Percentiles rank a stretch among this genome's conserved stretches.
phyloP scores from a whole-genome alignment of 92 coral and sea anemone species.

The Porites evermanni region DNA sequence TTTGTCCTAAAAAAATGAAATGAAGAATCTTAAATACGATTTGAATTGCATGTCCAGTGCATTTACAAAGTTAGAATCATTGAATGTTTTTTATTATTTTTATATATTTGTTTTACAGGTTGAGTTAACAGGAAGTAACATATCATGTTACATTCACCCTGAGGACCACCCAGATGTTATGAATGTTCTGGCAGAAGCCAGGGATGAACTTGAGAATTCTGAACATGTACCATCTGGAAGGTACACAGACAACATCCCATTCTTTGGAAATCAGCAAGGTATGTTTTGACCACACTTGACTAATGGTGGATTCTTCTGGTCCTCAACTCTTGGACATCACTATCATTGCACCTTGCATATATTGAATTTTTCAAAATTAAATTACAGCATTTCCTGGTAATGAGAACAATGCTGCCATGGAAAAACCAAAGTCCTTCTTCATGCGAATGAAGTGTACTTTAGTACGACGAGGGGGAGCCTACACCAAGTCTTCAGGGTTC shows the following conservation, averaged over 20 bases:
- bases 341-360: no score
- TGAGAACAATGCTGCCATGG: neutral
- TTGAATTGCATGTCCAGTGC: neutral
- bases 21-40: neutral
- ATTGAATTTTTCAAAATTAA: neutral
- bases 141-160: conserved; percentile 76
- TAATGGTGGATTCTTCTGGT: no score
- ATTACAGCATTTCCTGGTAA: conserved; percentile 24
- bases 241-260: conserved; percentile 59
- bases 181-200: conserved; percentile 19
- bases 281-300: neutral
- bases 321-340: no score
- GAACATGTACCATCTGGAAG: neutral
- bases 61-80: neutral
- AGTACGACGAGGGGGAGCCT: conserved; percentile 89
- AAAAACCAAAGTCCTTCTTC: conserved; percentile 79
- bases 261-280: conserved; percentile 63
- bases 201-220: conserved; percentile 23
- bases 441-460: conserved; percentile 91
- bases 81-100: neutral
- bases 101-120: conserved; percentile 52
- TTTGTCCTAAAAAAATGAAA: no score
- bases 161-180: conserved; percentile 74
- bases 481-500: conserved; percentile 88
- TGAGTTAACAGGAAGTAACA: conserved; percentile 82